phyloP scores from a whole-genome alignment of 1,140 invertebrate species.

The Brachionus koreanus region DNA sequence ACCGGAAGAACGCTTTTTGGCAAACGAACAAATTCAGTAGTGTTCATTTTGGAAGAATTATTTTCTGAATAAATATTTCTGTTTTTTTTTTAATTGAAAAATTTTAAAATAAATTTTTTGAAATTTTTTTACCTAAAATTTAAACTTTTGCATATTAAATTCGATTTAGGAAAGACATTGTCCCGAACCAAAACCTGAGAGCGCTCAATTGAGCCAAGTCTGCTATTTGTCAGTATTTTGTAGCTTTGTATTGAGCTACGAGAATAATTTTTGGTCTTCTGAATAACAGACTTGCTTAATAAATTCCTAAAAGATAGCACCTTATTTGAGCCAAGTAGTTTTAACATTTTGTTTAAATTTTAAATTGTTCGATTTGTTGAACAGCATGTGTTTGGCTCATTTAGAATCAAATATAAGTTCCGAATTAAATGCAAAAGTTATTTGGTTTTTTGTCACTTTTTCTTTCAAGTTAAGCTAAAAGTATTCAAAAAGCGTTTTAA shows the following conservation, averaged over 20 bases:
- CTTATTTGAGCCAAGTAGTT: not conserved
- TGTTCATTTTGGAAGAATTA: slow-evolving; percentile 30
- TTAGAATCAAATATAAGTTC: not conserved
- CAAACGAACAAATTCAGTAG: slow-evolving; percentile 29
- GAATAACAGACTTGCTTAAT: not conserved
- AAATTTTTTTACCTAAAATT: not conserved
- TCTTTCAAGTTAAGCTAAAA: not conserved
- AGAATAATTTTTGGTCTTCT: not conserved
- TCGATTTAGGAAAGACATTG: not conserved
- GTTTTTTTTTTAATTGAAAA: not conserved
- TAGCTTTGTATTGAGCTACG: not conserved
- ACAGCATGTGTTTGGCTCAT: not conserved
- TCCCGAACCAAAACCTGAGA: not conserved
- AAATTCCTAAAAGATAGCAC: not conserved
- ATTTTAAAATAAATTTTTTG: not conserved
- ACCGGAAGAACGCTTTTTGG: slow-evolving; percentile 12
- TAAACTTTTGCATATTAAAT: slow-evolving; percentile 4
- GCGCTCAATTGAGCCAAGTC: not conserved
- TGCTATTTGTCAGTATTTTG: not conserved
- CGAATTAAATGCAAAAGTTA: not conserved
- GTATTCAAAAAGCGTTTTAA: not conserved
- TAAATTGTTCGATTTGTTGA: not conserved
- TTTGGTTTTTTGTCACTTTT: not conserved
- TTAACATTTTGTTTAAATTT: not conserved
- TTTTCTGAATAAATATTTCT: not conserved